Base-by-base conservation (phyloP, 2,797 vertebrate species). In the Brotula barbata region DNA sequence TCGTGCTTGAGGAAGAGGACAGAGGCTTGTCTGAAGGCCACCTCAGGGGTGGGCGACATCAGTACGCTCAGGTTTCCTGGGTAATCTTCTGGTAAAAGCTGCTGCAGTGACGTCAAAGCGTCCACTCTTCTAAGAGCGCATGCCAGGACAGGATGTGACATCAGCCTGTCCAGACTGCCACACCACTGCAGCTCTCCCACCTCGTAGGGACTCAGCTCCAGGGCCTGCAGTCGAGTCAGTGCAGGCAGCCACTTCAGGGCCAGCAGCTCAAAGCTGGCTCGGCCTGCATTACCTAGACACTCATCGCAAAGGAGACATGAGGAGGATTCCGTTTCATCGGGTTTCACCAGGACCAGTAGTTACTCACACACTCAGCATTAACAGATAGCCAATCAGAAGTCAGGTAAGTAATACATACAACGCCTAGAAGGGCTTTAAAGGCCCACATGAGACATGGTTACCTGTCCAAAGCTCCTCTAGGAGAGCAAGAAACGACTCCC, bases 1-100 rank as follows among this genome's bases (percentile, higher is more conserved):
- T 92, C 89, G 0, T 20, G 58, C 64, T 91, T 68, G n/a, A 84
- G 85, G 79, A 93, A 92, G 78, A 93, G 87, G 23, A 92, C 62
- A 15, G 75, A 19, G 2, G 83, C 81, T 76, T 92, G 91, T 64
- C 89, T 89, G 57, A 85, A 88, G 36, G 91, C 77, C 41, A 86
- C 74, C 63, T 93, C 87, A 1, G 90, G 88, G 5, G 89, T 91
- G 23, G 85, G 36, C 41, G 90, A 91, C 85, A 91, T 86, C 3
- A 92, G 46, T 44, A 59, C 58, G 37, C 54, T 71, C 12, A 78
- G 80, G 64, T 68, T 69, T 16, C 43, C 33, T 0, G 51, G 51
- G 28, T 71, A 63, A 13, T 62, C 50, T 0, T 8, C 46, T 0
- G 66, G 11, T 39, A 93, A 53, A 0, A 66, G 62, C 2, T 66